Conservation (phyloP, 1,140 invertebrate genomes). For the Brachionus calyciflorus region DNA sequence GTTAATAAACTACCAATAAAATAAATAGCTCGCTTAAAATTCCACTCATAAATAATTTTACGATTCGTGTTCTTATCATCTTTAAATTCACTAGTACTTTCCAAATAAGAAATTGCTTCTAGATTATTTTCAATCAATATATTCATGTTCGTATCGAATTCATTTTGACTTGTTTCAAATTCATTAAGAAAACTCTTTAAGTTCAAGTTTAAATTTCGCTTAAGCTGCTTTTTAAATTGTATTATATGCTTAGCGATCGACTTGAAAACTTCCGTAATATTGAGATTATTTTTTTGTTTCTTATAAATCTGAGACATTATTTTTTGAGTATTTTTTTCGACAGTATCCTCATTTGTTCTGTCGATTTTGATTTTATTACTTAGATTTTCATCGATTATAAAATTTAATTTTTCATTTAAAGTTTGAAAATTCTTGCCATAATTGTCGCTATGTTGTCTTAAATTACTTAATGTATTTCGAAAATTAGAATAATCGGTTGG, state of each 20-base stretch:
- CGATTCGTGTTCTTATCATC: background rate
- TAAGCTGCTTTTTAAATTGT: constrained; percentile 1
- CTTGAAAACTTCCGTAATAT: background rate
- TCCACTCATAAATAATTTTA: constrained; percentile 7
- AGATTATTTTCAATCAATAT: background rate
- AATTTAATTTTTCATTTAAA: background rate
- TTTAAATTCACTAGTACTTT: constrained; percentile 1
- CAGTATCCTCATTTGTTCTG: background rate
- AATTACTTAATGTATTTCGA: background rate
- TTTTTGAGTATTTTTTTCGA: background rate
- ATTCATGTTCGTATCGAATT: background rate
- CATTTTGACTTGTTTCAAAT: background rate
- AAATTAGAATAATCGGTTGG: background rate
- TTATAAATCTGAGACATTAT: background rate
- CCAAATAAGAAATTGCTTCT: background rate
- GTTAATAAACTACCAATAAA: constrained; percentile 38
- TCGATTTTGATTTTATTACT: background rate
- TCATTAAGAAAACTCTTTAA: constrained; percentile 1
- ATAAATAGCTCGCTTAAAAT: constrained; percentile 4
- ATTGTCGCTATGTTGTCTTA: background rate
- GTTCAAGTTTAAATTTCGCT: background rate
- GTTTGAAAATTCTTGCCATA: background rate
- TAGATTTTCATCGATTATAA: background rate
- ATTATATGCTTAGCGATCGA: constrained; percentile 16
- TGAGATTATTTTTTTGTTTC: constrained; percentile 12